These are phyloP conservation scores for Opisthocomus hoazin DNA, from an alignment of 2,113 vertebrate genomes.

Conservation along the genomic window DNA sequence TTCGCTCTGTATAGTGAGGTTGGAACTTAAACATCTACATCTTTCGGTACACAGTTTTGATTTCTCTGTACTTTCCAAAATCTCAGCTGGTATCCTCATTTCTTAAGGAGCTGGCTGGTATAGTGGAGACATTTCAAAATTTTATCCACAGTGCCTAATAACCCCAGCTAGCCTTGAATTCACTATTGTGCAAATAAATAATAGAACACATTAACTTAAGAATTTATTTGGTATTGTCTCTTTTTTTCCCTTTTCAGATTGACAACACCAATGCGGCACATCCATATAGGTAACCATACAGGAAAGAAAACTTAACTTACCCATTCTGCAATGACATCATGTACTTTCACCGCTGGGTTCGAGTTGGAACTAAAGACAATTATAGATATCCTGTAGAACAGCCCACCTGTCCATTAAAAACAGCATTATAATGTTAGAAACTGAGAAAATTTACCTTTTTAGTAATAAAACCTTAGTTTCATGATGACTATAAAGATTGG, in stretches of 20 bases:
- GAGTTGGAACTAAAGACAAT: conserved; percentile 62
- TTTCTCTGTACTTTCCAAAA: background rate
- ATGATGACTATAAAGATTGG: background rate
- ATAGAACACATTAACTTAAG: background rate
- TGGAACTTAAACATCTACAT: background rate
- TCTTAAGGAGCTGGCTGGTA: background rate
- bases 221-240: background rate
- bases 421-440: conserved; percentile 41
- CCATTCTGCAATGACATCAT: conserved; percentile 76
- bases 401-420: conserved; percentile 76
- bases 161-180: background rate
- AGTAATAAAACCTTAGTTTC: background rate
- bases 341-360: conserved; percentile 56
- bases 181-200: background rate
- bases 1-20: background rate
- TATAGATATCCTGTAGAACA: conserved; percentile 83
- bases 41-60: background rate
- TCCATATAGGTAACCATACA: background rate
- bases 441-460: background rate
- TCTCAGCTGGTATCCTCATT: background rate
- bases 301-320: conserved; percentile 70
- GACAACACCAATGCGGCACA: background rate
- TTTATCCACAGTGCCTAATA: background rate
- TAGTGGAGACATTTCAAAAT: background rate
- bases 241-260: background rate